These are phyloP conservation scores for Chaetops frenatus DNA, from an alignment of 2,113 vertebrate species.

Conservation along the genomic window DNA sequence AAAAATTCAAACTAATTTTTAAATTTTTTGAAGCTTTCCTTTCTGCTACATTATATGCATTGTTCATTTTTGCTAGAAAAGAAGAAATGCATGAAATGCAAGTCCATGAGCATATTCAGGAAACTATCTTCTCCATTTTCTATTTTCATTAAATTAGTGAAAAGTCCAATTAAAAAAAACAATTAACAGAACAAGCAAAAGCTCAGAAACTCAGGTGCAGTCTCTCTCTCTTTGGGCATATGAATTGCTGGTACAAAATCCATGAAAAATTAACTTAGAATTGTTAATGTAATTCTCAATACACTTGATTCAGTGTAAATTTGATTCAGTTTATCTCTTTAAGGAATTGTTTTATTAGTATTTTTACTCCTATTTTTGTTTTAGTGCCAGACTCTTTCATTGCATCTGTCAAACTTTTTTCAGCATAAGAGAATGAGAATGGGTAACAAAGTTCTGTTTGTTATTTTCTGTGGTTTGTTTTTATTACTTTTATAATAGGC, in stretches of 20 bases:
- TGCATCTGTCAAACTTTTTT: neutral
- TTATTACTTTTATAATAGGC: neutral
- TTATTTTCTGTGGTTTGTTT: neutral
- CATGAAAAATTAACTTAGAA: neutral
- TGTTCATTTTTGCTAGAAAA: neutral
- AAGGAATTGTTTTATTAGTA: neutral
- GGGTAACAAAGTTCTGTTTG: neutral
- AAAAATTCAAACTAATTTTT: neutral
- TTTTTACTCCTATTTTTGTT: neutral
- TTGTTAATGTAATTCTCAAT: neutral
- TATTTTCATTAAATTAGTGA: neutral
- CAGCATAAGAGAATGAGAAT: neutral
- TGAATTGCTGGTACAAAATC: neutral
- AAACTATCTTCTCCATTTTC: neutral
- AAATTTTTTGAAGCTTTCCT: neutral
- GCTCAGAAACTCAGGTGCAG: neutral
- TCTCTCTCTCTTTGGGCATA: neutral
- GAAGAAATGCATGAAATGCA: neutral
- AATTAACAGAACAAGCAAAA: neutral
- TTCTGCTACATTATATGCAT: neutral
- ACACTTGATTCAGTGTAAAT: neutral
- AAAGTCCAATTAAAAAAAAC: neutral
- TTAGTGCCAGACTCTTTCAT: neutral
- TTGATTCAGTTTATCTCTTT: neutral
- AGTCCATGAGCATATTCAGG: neutral